These are phyloP conservation scores for Lateolabrax maculatus DNA, from an alignment of 2,797 vertebrate genomes.

Conservation along the genomic window DNA sequence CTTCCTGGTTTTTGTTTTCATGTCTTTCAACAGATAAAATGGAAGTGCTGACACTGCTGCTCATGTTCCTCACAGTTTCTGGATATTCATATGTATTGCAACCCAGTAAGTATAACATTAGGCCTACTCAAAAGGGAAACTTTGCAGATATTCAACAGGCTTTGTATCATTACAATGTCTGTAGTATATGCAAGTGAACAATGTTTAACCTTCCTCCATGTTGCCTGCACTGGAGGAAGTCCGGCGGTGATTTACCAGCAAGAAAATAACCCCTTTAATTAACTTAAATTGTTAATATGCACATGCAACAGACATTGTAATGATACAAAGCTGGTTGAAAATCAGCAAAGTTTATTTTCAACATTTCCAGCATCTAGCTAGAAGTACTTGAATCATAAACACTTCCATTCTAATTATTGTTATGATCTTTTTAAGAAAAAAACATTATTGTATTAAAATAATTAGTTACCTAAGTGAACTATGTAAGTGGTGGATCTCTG, in stretches of 20 bases:
- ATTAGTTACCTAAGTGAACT: constrained; percentile 8
- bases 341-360: no score
- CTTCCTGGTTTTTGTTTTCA: background rate
- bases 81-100: constrained; percentile 63
- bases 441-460: background rate
- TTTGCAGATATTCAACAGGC: no score
- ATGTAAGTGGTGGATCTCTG: background rate
- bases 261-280: no score
- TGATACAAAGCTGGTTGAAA: no score
- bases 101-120: constrained; percentile 74
- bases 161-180: no score
- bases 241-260: no score
- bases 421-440: background rate
- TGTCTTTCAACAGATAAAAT: constrained; percentile 69
- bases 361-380: background rate
- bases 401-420: constrained; percentile 27
- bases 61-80: constrained; percentile 59
- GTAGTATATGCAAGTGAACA: no score
- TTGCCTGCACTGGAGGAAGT: no score
- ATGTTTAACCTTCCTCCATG: no score
- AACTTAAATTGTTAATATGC: no score
- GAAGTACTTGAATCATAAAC: constrained; percentile 4
- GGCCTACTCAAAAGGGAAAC: no score
- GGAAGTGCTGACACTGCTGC: constrained; percentile 65
- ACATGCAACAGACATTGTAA: no score